phyloP scores from a whole-genome alignment of 92 coral and sea anemone genomes.

The Pocillopora grandis region DNA sequence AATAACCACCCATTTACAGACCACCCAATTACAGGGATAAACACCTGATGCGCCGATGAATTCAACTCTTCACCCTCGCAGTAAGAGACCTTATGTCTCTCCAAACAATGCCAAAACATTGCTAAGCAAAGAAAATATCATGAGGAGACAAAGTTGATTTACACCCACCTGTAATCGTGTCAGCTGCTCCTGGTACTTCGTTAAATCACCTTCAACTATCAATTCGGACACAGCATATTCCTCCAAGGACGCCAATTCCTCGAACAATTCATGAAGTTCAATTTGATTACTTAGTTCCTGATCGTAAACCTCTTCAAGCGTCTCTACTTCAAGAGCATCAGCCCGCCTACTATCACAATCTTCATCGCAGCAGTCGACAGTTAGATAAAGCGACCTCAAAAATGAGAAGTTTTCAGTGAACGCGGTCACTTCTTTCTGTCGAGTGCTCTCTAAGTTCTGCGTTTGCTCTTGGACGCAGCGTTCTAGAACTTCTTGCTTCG shows the following conservation, averaged over 20 bases:
- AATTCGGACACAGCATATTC: conserved; percentile 75
- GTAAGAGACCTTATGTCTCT: not conserved
- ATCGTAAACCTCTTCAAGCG: conserved; percentile 66
- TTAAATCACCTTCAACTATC: conserved; percentile 70
- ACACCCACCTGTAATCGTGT: conserved; percentile 76
- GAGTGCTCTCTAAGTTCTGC: conserved; percentile 36
- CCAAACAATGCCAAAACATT: not conserved
- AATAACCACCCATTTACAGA: too few relatives aligned
- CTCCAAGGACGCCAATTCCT: conserved; percentile 86
- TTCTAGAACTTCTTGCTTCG: conserved; percentile 82
- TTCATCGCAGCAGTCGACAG: conserved; percentile 45
- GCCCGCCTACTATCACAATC: conserved; percentile 6
- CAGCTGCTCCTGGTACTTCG: conserved; percentile 66
- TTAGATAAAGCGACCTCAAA: conserved; percentile 72
- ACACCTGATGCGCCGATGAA: too few relatives aligned
- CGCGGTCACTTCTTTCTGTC: conserved; percentile 60
- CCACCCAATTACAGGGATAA: too few relatives aligned
- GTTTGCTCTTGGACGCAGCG: conserved; percentile 67
- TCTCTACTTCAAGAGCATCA: conserved; percentile 29
- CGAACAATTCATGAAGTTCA: conserved; percentile 87
- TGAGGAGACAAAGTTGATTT: not conserved
- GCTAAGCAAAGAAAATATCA: not conserved
- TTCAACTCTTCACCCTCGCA: too few relatives aligned
- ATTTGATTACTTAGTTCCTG: conserved; percentile 82
- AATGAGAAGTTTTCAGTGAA: conserved; percentile 87